Percentiles rank a stretch among this genome's conserved stretches.
Conservation (phyloP, 1,140 invertebrate species). For the Drosophila orosa region DNA sequence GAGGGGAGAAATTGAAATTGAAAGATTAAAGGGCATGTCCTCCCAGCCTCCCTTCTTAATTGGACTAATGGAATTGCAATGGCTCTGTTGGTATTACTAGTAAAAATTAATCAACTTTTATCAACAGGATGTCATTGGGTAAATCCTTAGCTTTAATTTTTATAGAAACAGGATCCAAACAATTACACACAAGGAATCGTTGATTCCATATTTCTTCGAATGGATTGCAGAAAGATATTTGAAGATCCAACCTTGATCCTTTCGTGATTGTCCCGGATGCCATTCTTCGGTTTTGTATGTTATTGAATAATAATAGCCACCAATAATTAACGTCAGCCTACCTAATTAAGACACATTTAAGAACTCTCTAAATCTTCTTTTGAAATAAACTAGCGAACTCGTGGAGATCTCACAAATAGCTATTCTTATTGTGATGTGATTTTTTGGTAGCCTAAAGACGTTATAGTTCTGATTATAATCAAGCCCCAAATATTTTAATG, state of each 20-base stretch:
- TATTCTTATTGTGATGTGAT: too few species aligned
- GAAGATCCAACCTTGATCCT: too few species aligned
- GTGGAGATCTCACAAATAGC: too few species aligned
- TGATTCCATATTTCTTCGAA: not conserved
- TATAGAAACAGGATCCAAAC: not conserved
- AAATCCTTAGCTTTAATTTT: not conserved
- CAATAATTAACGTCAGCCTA: too few species aligned
- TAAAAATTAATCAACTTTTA: conserved; percentile 10
- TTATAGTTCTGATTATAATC: too few species aligned
- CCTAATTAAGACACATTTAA: too few species aligned
- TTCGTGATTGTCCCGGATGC: not conserved
- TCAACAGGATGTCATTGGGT: not conserved
- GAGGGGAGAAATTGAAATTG: conserved; percentile 9
- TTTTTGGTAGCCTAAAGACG: too few species aligned
- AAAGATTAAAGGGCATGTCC: conserved; percentile 10
- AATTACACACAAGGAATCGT: not conserved
- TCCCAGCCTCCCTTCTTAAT: not conserved
- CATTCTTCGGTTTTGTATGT: not conserved
- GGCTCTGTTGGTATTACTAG: conserved; percentile 2
- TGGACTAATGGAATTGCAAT: conserved; percentile 19
- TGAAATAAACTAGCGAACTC: too few species aligned
- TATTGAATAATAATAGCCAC: not conserved
- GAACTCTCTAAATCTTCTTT: not conserved
- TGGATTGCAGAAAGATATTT: not conserved
- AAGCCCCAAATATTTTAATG: too few species aligned